Evolutionary conservation across 2,797 vertebrate genomes (phyloP), one percentile per base, ranked within the genome.

Genomic region (Pelochelys cantorii): DNA sequence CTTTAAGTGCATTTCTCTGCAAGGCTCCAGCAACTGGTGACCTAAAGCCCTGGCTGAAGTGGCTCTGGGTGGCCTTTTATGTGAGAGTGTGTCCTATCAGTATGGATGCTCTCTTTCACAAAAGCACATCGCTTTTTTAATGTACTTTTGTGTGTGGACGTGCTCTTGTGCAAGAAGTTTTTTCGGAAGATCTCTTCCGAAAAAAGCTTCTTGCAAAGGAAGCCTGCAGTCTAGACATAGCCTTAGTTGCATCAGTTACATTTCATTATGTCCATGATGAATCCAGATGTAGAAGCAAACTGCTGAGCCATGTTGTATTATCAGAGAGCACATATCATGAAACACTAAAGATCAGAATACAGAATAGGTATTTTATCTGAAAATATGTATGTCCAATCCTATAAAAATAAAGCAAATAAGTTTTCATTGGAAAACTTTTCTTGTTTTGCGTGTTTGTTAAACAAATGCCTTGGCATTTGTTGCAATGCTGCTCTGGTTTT

Each of bases 181-280:
- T 37, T 37, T 37, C 37, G 37, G 37, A 37, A 37, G 37, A 37
- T 37, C 37, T 37, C 37, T 37, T 37, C 37, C 37, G 37, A 37
- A 37, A 37, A 37, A 37, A 37, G 37, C 37, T 37, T 37, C 37
- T 37, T 37, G 37, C 37, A 5, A 37, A 37, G 5, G 37, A 37
- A 37, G 37, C 37, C 37, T 37, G 37, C 37, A 37, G 37, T 37
- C 37, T 37, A 37, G 37, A 37, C 37, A 37, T 37, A 37, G n/a
- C n/a, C n/a, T 88, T 81, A 86, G 91, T 95, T 94, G 93, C 80
- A 87, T 97, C 96, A 96, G 94, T 82, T 94, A 94, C 94, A 90
- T 96, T 96, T 95, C 89, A 89, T 92, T 79, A 92, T 95, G 86
- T 87, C 89, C 79, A 79, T 79, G 54, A 80, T 27, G 42, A 83